Conservation (phyloP, 2,797 vertebrate species). For the Ctenopoma kingsleyae region DNA sequence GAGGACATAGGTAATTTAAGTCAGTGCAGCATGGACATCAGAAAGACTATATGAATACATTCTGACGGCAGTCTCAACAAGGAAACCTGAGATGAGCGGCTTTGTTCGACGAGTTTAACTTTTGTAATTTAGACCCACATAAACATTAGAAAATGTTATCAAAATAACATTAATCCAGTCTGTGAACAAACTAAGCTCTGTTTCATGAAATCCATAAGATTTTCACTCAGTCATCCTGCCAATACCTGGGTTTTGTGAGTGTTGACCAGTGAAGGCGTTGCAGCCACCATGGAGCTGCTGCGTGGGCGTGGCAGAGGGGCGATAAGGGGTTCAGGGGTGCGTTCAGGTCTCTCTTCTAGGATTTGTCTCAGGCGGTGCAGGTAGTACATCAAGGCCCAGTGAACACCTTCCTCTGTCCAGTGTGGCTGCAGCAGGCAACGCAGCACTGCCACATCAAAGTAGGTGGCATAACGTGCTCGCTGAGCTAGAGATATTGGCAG, state of each 20-base stretch:
- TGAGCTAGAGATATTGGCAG: slow-evolving; percentile 86
- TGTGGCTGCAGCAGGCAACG: slow-evolving; percentile 96
- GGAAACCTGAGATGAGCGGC: neutral
- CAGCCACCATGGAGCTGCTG: slow-evolving; percentile 98
- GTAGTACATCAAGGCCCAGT: slow-evolving; percentile 97
- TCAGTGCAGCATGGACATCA: neutral
- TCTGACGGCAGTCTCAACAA: neutral
- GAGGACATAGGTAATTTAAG: neutral
- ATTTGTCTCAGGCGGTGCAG: slow-evolving; percentile 94
- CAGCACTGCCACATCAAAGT: slow-evolving; percentile 97
- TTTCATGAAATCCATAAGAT: neutral
- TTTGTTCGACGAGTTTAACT: neutral
- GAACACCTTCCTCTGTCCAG: slow-evolving; percentile 98
- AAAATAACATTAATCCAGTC: neutral
- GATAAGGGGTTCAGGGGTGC: slow-evolving; percentile 86
- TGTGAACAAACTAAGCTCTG: neutral
- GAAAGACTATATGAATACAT: neutral
- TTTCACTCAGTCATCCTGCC: neutral
- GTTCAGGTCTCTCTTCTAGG: slow-evolving; percentile 94
- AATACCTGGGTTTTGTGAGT: slow-evolving; percentile 97
- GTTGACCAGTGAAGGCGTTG: slow-evolving; percentile 95
- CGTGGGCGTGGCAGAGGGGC: slow-evolving; percentile 91
- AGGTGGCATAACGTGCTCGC: slow-evolving; percentile 93
- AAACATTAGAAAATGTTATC: too few species aligned
- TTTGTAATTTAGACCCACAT: neutral